Base-by-base conservation (phyloP, 2,888 invertebrate species). In the Nowickia ferox region DNA sequence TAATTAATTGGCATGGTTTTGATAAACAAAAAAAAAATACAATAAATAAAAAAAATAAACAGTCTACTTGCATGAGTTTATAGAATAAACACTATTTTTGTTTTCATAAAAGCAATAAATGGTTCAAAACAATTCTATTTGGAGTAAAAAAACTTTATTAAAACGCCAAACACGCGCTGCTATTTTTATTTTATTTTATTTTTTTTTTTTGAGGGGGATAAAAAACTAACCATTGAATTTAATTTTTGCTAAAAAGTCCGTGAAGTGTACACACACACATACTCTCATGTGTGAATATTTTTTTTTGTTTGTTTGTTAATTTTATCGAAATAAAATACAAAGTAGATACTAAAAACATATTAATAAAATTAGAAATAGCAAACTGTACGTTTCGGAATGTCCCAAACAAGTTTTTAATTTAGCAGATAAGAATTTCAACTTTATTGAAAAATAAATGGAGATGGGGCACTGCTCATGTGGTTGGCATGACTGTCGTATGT, bases 261-360 rank as follows among this genome's bases (percentile, higher is more conserved):
- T 40, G 30, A 40, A 59, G n/a, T 59, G 9, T 40, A 40, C 13
- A n/a, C 8, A 48, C 8, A 48, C 8, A 10, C 6, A 15, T 6
- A 48, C 30, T 30, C 3, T 5, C 5, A 15, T 48, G 11, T 38
- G n/a, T 59, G 38, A 13, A 22, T n/a, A 38, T 59, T 38, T 59
- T 59, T 57, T 57, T 57, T 59, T 59, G 38, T 59, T 59, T 38
- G 9, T 59, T 59, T 59, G 38, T 59, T 8, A 40, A 59, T 59
- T 59, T 38, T 15, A 59, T 15, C 59, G 17, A 59, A 38, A 38
- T 40, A 40, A 10, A 59, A 10, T n/a, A 4, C 15, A 30, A 30
- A 30, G 30, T 30, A 30, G n/a, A 40, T n/a, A n/a, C 9, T 38
- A 5, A 15, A 8, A 59, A 38, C 15, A 6, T 17, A 2, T 42